These are phyloP conservation scores for Rhopalosiphum padi DNA, from an alignment of 1,140 invertebrate species.

Conservation along the genomic window DNA sequence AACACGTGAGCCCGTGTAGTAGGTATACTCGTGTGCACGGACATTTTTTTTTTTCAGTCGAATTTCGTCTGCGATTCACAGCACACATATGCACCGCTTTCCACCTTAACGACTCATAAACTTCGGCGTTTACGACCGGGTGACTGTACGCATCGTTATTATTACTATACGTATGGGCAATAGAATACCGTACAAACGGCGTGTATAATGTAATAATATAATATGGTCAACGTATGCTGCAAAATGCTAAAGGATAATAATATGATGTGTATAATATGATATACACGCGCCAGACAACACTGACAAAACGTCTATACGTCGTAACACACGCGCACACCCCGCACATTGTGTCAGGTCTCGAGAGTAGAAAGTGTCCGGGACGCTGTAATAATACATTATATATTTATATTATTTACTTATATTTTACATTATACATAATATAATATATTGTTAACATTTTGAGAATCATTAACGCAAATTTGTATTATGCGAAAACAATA, in stretches of 20 bases:
- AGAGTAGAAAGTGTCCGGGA: neutral
- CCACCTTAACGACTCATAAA: neutral
- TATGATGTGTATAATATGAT: neutral
- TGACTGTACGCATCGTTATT: neutral
- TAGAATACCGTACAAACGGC: neutral
- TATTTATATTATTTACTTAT: too few species aligned
- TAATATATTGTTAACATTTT: neutral
- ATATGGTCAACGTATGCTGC: neutral
- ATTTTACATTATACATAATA: too few species aligned
- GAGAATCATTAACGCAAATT: neutral
- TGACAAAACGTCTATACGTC: neutral
- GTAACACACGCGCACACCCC: neutral
- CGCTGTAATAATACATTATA: too few species aligned
- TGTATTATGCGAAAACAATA: neutral
- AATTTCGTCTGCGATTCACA: neutral
- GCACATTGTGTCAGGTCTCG: neutral
- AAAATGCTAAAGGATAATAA: neutral
- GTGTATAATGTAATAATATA: neutral
- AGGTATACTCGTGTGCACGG: neutral
- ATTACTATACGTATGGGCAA: neutral
- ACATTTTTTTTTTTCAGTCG: slow-evolving; percentile 12
- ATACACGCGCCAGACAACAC: neutral
- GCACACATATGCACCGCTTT: neutral
- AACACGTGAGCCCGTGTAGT: neutral
- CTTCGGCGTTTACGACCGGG: neutral